Percentiles rank a stretch among this genome's conserved stretches.
Evolutionary conservation across 2,797 vertebrate species (phyloP).

Genomic region (Tolypeutes matacus): DNA sequence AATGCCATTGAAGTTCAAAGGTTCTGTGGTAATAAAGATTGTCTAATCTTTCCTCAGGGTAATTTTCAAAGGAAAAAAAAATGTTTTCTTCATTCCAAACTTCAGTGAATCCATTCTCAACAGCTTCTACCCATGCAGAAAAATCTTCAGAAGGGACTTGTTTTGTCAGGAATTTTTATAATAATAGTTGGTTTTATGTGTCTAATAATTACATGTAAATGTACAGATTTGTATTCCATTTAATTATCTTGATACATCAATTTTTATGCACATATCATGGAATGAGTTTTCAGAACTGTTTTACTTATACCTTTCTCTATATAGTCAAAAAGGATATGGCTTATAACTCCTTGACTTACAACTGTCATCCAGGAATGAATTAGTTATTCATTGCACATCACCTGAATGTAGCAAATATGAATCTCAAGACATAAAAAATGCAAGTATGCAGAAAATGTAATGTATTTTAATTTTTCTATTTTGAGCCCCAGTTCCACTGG

Average conservation of each 20-base stretch:
- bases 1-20: not conserved
- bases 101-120: not conserved
- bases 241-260: not conserved
- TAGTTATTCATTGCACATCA: not conserved
- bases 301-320: not conserved
- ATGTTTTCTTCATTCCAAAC: not conserved
- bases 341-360: not conserved
- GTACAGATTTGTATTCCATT: no score
- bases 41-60: not conserved
- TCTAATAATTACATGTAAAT: not conserved
- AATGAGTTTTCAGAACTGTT: not conserved
- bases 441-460: not conserved
- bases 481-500: not conserved
- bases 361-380: not conserved
- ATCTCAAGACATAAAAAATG: not conserved
- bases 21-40: not conserved
- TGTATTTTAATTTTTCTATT: not conserved
- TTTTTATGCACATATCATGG: not conserved
- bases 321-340: not conserved
- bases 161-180: not conserved
- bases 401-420: no score
- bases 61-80: not conserved
- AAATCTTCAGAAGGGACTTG: not conserved
- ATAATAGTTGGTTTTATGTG: not conserved
- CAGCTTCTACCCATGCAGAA: not conserved